These are phyloP conservation scores for Chroicocephalus ridibundus DNA, from an alignment of 2,113 vertebrate species.

Conservation along the genomic window DNA sequence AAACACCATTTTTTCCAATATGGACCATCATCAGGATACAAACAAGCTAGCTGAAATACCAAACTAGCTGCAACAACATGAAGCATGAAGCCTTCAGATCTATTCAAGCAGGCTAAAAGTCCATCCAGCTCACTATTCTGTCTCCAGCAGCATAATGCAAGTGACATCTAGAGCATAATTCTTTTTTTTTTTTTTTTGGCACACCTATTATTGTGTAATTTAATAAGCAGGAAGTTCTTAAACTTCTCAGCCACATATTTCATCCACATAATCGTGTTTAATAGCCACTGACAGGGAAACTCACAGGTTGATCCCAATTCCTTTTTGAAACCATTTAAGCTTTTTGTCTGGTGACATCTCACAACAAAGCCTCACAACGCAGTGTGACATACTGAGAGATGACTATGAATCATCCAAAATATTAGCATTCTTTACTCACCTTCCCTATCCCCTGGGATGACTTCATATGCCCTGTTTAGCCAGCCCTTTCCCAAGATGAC, in stretches of 20 bases:
- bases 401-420: constrained; percentile 35
- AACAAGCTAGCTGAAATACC: neutral
- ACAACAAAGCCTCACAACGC: neutral
- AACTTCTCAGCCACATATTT: neutral
- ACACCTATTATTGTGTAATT: neutral
- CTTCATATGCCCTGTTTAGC: neutral
- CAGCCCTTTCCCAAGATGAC: neutral
- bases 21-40: neutral
- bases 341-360: neutral
- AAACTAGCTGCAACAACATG: neutral
- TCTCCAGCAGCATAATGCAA: neutral
- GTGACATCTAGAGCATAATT: neutral
- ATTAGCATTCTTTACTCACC: neutral
- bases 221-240: neutral
- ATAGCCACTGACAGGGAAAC: neutral
- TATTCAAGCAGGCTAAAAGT: neutral
- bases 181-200: neutral
- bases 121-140: neutral
- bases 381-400: neutral
- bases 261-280: neutral
- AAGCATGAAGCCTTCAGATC: neutral
- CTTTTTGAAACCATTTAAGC: neutral
- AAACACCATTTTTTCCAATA: neutral
- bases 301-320: neutral
- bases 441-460: neutral